phyloP scores from a whole-genome alignment of 2,797 vertebrate species.

The Lagodon rhomboides region DNA sequence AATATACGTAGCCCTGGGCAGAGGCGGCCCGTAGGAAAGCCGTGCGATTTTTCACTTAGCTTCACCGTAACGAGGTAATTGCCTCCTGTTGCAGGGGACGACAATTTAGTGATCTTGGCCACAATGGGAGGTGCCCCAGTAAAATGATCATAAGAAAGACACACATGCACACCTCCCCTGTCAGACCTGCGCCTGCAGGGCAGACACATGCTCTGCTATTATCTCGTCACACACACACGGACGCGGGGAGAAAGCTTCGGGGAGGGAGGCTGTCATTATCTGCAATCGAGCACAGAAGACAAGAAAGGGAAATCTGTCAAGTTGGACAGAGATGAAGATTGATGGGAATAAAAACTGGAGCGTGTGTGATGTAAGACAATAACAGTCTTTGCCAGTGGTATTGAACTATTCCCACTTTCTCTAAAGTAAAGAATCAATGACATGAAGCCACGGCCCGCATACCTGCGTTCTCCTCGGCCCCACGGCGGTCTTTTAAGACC shows the following conservation, averaged over 20 bases:
- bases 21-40: conserved; percentile 54
- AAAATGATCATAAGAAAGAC: conserved; percentile 64
- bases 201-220: conserved; percentile 78
- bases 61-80: conserved; percentile 81
- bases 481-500: conserved; percentile 12
- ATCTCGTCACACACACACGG: conserved; percentile 69
- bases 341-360: conserved; percentile 42
- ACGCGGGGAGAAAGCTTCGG: conserved; percentile 36
- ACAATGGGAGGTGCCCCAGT: conserved; percentile 68
- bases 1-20: conserved; percentile 64
- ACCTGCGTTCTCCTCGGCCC: no score
- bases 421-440: neutral
- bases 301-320: conserved; percentile 71
- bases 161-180: conserved; percentile 68
- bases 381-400: neutral
- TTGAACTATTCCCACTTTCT: conserved; percentile 9
- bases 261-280: conserved; percentile 74
- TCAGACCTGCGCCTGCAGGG: conserved; percentile 75
- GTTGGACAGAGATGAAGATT: conserved; percentile 56
- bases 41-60: conserved; percentile 80
- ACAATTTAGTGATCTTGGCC: conserved; percentile 69
- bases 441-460: neutral
- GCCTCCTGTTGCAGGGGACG: conserved; percentile 76
- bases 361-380: neutral
- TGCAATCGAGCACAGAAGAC: conserved; percentile 64